Base-by-base conservation (phyloP, 2,797 vertebrate species). In the Kryptolebias ocellatus region DNA sequence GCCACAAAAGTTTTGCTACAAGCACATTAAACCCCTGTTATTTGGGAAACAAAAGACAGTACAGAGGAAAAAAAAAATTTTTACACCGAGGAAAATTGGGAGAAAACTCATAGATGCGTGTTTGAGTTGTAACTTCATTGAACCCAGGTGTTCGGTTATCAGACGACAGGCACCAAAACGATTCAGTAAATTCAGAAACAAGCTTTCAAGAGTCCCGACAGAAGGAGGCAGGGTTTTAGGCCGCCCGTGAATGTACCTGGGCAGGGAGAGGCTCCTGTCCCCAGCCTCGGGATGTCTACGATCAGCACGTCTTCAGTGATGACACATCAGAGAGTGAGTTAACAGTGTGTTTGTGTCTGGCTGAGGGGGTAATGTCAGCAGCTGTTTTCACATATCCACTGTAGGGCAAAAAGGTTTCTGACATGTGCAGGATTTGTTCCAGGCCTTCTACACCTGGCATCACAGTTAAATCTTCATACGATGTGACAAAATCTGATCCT, bases 311-410 rank as follows among this genome's bases (percentile, higher is more conserved):
- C 90, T 92, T 92, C 64, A 70, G 83, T 66, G 71, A 78, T 62
- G 65, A 87, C 64, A 89, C 79, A 91, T 84, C 84, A 89, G 70
- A 89, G 29, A 79, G 71, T 64, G 34, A n/a, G 70, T 90, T 90
- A 92, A 76, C 56, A 57, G 9, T 52, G 24, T 62, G 51, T 57
- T 62, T 70, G n/a, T 20, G 54, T 27, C 64, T 60, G 57, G 56
- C 4, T 29, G 42, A 8, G 29, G 1, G 29, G 1, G 24, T 28
- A 1, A 4, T 28, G 55, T 58, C 39, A 54, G 28, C 2, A n/a
- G 53, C 53, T 58, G 55, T 11, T 24, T 60, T 37, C n/a, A 50
- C 46, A 60, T 29, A 37, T 61, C 9, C 31, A 34, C 46, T 10
- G 18, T 20, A 10, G 49, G 3, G 0, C 10, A 50, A 50, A 50